phyloP scores from a whole-genome alignment of 2,888 invertebrate genomes.

The Diarsia rubi region DNA sequence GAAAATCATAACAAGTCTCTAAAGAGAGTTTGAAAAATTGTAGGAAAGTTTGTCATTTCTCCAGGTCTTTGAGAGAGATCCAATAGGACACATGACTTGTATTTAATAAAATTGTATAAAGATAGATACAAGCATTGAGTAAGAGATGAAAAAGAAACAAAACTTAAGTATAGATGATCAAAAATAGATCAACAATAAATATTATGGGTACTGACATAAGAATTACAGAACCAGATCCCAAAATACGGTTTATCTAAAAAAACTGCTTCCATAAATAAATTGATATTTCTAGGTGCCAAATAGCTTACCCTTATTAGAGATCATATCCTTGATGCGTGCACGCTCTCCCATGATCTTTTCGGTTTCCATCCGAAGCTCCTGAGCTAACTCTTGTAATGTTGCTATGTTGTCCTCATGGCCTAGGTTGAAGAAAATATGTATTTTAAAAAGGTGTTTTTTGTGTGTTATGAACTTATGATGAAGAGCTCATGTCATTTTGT shows the following conservation, averaged over 20 bases:
- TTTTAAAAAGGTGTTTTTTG: neutral
- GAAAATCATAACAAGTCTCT: neutral
- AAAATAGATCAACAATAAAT: slow-evolving; percentile 6
- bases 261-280: neutral
- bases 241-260: neutral
- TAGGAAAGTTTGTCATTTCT: neutral
- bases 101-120: neutral
- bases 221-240: slow-evolving; percentile 16
- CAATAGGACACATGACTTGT: neutral
- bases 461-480: neutral
- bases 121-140: neutral
- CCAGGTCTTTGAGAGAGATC: neutral
- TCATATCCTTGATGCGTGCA: slow-evolving; percentile 84
- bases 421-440: slow-evolving; percentile 49
- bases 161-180: neutral
- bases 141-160: neutral
- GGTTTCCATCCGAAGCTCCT: slow-evolving; percentile 86
- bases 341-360: slow-evolving; percentile 88
- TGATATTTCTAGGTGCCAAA: neutral
- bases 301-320: slow-evolving; percentile 84
- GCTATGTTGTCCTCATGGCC: slow-evolving; percentile 87
- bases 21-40: neutral
- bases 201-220: neutral
- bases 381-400: slow-evolving; percentile 85
- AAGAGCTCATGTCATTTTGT: neutral